A percentile compares a stretch with the other conserved stretches of the same genome.
Conservation (phyloP, 1,140 invertebrate species). For the Listronotus bonariensis region DNA sequence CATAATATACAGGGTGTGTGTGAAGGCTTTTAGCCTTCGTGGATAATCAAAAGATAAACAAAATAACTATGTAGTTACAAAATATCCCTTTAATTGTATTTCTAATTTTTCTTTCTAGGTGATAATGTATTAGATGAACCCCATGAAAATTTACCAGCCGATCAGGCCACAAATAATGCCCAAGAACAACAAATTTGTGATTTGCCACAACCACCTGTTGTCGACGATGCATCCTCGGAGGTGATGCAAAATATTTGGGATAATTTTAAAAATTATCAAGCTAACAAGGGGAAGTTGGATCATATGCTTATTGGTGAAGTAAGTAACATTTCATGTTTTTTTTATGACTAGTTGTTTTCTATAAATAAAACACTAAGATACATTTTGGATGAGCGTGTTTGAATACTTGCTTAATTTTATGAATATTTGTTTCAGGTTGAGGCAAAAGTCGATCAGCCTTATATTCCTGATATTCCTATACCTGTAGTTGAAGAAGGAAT, state of each 20-base stretch:
- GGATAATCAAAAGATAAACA: too few relatives aligned
- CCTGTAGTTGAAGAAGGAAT: slow-evolving; percentile 28
- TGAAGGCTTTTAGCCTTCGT: too few relatives aligned
- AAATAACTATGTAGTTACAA: too few relatives aligned
- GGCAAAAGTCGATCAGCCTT: slow-evolving; percentile 19
- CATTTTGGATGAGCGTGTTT: too few relatives aligned
- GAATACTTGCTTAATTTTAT: too few relatives aligned
- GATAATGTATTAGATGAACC: neutral
- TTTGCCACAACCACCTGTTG: slow-evolving; percentile 2
- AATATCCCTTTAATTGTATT: too few relatives aligned
- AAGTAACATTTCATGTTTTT: neutral
- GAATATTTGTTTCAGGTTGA: slow-evolving; percentile 7
- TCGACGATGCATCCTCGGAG: slow-evolving; percentile 47
- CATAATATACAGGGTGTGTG: too few relatives aligned
- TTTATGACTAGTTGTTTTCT: too few relatives aligned
- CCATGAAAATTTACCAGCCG: slow-evolving; percentile 1
- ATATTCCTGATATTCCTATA: slow-evolving; percentile 32
- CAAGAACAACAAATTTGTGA: slow-evolving; percentile 8
- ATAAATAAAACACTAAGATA: too few relatives aligned
- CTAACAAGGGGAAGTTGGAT: slow-evolving; percentile 60
- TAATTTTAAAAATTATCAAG: slow-evolving; percentile 75
- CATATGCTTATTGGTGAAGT: slow-evolving; percentile 37
- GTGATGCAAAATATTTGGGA: slow-evolving; percentile 79
- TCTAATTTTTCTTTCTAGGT: neutral
- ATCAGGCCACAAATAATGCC: neutral